Percentiles rank a stretch among this genome's conserved stretches.
These are phyloP conservation scores for Falco naumanni DNA, from an alignment of 2,797 vertebrate species.

Conservation along the genomic window DNA sequence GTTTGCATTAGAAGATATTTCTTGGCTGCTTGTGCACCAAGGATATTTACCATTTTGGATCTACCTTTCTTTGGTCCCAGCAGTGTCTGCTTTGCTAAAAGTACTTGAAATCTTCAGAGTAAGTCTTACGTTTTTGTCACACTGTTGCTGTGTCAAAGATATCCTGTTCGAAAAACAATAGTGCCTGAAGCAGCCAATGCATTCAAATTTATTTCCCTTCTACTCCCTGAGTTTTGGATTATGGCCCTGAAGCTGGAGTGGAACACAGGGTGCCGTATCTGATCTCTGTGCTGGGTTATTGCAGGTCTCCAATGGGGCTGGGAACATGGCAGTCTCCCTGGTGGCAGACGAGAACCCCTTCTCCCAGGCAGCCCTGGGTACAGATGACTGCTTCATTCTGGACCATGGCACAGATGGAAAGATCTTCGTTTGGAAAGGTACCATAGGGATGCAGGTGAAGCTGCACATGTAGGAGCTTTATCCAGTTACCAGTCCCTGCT, in stretches of 20 bases:
- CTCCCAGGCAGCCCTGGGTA: slow-evolving; percentile 87
- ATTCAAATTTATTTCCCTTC: slow-evolving; percentile 20
- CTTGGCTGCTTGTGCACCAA: not conserved
- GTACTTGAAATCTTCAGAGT: not conserved
- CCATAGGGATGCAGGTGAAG: not conserved
- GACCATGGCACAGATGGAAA: slow-evolving; percentile 92
- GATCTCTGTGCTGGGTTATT: not conserved
- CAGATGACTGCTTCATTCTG: slow-evolving; percentile 96
- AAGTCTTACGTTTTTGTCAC: not conserved
- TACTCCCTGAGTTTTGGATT: not conserved
- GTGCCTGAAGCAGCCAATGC: slow-evolving; percentile 18
- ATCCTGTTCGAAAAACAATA: slow-evolving; percentile 37
- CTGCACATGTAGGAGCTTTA: not conserved
- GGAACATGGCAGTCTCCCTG: slow-evolving; percentile 87
- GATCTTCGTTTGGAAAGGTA: slow-evolving; percentile 99
- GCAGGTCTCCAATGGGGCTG: slow-evolving; percentile 90
- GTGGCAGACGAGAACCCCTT: slow-evolving; percentile 97
- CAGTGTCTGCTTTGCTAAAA: not conserved
- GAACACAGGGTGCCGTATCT: not conserved
- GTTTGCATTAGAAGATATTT: not conserved
- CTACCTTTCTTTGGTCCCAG: not conserved
- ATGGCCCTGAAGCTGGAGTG: not conserved
- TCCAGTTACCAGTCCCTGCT: not conserved
- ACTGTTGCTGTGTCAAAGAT: not conserved
- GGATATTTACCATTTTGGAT: not conserved